These are phyloP conservation scores for Dicentrarchus labrax DNA, from an alignment of 2,113 vertebrate species.

Conservation along the genomic window DNA sequence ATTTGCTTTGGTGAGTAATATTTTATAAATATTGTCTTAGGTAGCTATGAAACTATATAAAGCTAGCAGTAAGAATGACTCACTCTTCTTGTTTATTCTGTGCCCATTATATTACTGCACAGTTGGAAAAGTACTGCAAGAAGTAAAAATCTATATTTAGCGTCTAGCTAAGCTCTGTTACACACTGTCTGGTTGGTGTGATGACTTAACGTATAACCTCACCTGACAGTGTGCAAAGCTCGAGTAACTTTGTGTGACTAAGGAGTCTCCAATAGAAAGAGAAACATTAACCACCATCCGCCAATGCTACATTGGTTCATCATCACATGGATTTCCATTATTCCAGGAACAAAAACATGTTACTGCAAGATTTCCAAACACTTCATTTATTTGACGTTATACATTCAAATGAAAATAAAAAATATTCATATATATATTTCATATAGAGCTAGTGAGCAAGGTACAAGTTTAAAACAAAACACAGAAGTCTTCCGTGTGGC, in stretches of 20 bases:
- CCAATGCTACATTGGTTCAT: not conserved
- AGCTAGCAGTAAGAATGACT: not conserved
- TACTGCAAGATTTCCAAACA: constrained; percentile 68
- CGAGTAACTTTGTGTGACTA: not conserved
- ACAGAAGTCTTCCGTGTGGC: constrained; percentile 83
- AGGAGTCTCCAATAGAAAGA: not conserved
- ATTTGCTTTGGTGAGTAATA: not conserved
- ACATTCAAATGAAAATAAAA: constrained; percentile 80
- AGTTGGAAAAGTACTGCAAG: not conserved
- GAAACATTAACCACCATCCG: not conserved
- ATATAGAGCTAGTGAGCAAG: constrained; percentile 75
- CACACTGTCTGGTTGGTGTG: not conserved
- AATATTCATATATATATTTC: constrained; percentile 78
- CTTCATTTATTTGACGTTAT: constrained; percentile 83
- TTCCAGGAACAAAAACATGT: not conserved
- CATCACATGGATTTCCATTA: not conserved
- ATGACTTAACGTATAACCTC: not conserved
- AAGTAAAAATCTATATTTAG: not conserved
- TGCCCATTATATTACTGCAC: not conserved
- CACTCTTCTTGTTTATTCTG: not conserved
- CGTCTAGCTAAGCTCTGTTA: not conserved
- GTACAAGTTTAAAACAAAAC: constrained; percentile 83
- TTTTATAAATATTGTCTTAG: not conserved
- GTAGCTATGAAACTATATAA: not conserved
- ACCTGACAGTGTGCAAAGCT: not conserved